Evolutionary conservation across 2,113 vertebrate genomes (phyloP).

Genomic region (Phrynocephalus versicolor): DNA sequence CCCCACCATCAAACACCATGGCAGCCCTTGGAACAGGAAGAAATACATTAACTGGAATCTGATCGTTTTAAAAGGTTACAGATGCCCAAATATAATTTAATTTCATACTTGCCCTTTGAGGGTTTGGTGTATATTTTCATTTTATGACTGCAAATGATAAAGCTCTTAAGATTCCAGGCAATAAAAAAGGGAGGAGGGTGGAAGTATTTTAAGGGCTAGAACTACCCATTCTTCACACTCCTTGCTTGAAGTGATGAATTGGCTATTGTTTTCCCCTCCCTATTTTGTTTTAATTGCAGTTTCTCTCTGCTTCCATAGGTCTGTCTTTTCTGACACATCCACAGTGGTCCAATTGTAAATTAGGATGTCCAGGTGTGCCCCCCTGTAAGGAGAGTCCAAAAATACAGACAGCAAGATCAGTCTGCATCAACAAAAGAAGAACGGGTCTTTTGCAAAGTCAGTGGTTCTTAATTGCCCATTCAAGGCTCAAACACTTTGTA

Average conservation of each 20-base stretch:
- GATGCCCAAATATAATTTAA: constrained; percentile 89
- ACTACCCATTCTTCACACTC: constrained; percentile 72
- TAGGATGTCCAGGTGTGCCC: too few relatives aligned
- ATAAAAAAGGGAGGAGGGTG: constrained; percentile 73
- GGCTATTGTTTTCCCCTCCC: constrained; percentile 48
- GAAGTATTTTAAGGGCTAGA: constrained; percentile 79
- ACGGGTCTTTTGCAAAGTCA: too few relatives aligned
- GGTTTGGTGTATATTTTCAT: constrained; percentile 87
- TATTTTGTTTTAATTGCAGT: constrained; percentile 42
- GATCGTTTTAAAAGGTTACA: constrained; percentile 86
- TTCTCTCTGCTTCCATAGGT: constrained; percentile 56
- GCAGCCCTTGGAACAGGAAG: constrained; percentile 84
- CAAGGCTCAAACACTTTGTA: too few relatives aligned
- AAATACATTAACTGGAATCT: constrained; percentile 87
- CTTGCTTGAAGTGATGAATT: constrained; percentile 74
- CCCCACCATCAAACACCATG: constrained; percentile 84
- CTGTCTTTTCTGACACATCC: constrained; percentile 45
- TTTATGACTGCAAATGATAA: constrained; percentile 88
- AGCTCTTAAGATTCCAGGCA: constrained; percentile 84
- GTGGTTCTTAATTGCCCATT: too few relatives aligned
- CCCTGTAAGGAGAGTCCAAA: too few relatives aligned
- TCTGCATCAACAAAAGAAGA: too few relatives aligned
- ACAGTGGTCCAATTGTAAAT: not conserved
- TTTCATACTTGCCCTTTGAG: constrained; percentile 88
- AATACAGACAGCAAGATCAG: too few relatives aligned